These are phyloP conservation scores for Lepidochrysops patricia DNA, from an alignment of 2,888 invertebrate species.

Conservation along the genomic window DNA sequence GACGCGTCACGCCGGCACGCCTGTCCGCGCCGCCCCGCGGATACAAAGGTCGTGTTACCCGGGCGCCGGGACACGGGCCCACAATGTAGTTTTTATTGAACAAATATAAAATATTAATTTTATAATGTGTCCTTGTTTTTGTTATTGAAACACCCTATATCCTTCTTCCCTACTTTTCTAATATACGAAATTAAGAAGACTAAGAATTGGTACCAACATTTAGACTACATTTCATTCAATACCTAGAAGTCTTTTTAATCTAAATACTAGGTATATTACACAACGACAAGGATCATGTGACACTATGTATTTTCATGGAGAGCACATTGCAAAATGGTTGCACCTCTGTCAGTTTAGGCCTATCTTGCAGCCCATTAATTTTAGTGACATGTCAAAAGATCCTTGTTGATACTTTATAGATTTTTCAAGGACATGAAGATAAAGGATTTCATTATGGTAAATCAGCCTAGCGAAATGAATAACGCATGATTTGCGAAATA, in stretches of 20 bases:
- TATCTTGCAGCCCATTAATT: no score
- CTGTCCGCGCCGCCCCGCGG: constrained; percentile 19
- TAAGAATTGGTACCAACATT: neutral
- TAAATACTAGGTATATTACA: no score
- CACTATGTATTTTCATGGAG: no score
- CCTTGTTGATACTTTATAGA: no score
- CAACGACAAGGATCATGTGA: no score
- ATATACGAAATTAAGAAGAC: neutral
- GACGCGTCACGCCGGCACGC: neutral
- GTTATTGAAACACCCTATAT: constrained; percentile 24
- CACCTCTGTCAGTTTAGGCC: no score
- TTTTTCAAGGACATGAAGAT: no score
- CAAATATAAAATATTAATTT: constrained; percentile 76
- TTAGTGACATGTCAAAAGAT: no score
- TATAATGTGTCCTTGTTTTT: constrained; percentile 65
- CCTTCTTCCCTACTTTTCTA: neutral
- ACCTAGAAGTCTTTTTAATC: no score
- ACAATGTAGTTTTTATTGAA: constrained; percentile 75
- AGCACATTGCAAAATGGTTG: no score
- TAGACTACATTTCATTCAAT: no score
- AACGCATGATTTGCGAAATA: neutral
- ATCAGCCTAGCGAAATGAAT: neutral
- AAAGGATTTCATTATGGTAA: no score
- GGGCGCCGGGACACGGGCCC: constrained; percentile 73
- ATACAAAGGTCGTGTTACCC: constrained; percentile 75